phyloP scores from a whole-genome alignment of 2,888 invertebrate species.

The Eupithecia pulchellata region DNA sequence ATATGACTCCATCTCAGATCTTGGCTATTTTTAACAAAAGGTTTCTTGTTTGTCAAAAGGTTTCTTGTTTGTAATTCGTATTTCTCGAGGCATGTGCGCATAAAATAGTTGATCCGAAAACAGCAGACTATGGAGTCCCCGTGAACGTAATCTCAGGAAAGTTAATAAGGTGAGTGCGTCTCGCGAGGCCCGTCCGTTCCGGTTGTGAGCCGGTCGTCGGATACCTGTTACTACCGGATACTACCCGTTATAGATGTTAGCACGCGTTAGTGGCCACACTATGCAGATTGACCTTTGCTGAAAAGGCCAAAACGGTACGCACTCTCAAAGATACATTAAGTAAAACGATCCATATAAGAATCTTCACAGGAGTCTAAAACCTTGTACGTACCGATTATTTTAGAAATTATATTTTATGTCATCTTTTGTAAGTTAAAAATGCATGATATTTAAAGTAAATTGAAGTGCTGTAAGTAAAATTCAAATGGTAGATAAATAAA shows the following conservation, averaged over 20 bases:
- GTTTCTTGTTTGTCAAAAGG: too few relatives aligned
- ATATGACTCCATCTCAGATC: background rate
- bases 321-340: background rate
- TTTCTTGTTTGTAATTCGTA: background rate
- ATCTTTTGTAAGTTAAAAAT: background rate
- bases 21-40: background rate
- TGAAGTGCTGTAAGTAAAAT: background rate
- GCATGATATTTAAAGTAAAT: background rate
- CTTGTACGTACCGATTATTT: background rate
- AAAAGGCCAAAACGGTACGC: background rate
- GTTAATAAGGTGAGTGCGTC: constrained; percentile 37
- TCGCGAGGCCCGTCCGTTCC: constrained; percentile 36
- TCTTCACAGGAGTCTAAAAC: background rate
- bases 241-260: background rate
- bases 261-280: constrained; percentile 9
- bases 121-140: background rate
- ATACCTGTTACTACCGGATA: background rate
- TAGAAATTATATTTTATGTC: background rate
- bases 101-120: background rate
- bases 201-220: constrained; percentile 23
- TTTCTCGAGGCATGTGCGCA: background rate
- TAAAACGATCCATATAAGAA: background rate
- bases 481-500: background rate
- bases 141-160: constrained; percentile 22
- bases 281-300: constrained; percentile 18